Percentiles rank a stretch among this genome's conserved stretches.
Conservation (phyloP, 2,113 vertebrate species). For the Pseudopodoces humilis region DNA sequence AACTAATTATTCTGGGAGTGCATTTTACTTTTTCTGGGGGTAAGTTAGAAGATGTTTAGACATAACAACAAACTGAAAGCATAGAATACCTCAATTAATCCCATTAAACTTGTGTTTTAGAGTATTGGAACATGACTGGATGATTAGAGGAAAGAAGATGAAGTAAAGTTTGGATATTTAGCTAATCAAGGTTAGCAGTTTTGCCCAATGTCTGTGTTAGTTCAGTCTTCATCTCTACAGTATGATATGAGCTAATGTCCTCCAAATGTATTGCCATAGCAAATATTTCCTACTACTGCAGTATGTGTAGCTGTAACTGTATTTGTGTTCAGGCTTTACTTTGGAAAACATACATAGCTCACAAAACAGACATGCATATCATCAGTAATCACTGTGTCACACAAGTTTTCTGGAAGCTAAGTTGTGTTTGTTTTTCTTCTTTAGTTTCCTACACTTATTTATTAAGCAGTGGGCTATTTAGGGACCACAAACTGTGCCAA, state of each 20-base stretch:
- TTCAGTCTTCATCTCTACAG: not conserved
- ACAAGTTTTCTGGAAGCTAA: not conserved
- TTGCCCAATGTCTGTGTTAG: not conserved
- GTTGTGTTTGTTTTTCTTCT: not conserved
- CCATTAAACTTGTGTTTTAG: not conserved
- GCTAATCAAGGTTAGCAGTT: not conserved
- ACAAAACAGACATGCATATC: not conserved
- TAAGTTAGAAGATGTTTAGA: conserved; percentile 37
- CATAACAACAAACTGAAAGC: not conserved
- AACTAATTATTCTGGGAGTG: not conserved
- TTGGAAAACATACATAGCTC: not conserved
- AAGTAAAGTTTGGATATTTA: not conserved
- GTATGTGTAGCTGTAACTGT: not conserved
- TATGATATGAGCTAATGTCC: not conserved
- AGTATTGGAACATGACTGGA: not conserved
- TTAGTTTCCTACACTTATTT: not conserved
- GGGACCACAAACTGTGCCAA: not conserved
- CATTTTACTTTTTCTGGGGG: not conserved
- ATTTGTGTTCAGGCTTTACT: not conserved
- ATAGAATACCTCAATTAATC: not conserved
- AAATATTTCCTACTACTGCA: not conserved
- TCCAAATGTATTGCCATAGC: not conserved
- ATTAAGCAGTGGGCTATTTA: not conserved
- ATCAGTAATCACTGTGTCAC: not conserved
- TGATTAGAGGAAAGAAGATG: not conserved